Evolutionary conservation across 2,113 vertebrate genomes (phyloP).

Genomic region (Tragulus kanchil): DNA sequence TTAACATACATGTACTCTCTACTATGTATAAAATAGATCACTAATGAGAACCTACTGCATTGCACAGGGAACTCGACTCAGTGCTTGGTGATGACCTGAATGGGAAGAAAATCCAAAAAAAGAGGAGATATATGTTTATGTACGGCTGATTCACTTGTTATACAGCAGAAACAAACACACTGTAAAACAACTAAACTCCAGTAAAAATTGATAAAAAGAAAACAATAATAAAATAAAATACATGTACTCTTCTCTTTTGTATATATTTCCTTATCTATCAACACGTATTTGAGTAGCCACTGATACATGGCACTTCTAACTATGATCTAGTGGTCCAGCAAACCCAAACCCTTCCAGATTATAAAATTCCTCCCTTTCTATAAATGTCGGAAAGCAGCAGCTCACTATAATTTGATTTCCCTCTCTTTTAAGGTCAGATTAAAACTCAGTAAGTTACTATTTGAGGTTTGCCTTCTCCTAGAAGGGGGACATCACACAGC

Average conservation of each 20-base stretch:
- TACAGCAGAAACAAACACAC: neutral
- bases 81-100: neutral
- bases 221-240: neutral
- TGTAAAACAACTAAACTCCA: neutral
- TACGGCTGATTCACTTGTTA: neutral
- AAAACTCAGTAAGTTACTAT: conserved; percentile 79
- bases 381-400: conserved; percentile 72
- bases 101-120: neutral
- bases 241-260: neutral
- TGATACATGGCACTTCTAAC: neutral
- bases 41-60: neutral
- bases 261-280: neutral
- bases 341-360: conserved; percentile 65
- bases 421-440: conserved; percentile 80
- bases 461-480: conserved; percentile 76
- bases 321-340: neutral
- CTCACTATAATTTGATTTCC: conserved; percentile 73
- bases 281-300: neutral
- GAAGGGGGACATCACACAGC: conserved; percentile 70
- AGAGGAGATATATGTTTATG: neutral
- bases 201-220: neutral
- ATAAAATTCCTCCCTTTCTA: conserved; percentile 71
- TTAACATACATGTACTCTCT: neutral
- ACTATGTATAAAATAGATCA: neutral
- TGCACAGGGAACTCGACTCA: neutral